Evolutionary conservation across 2,113 vertebrate species (phyloP), one percentile per base, ranked within the genome.

Genomic region (Perccottus glenii): DNA sequence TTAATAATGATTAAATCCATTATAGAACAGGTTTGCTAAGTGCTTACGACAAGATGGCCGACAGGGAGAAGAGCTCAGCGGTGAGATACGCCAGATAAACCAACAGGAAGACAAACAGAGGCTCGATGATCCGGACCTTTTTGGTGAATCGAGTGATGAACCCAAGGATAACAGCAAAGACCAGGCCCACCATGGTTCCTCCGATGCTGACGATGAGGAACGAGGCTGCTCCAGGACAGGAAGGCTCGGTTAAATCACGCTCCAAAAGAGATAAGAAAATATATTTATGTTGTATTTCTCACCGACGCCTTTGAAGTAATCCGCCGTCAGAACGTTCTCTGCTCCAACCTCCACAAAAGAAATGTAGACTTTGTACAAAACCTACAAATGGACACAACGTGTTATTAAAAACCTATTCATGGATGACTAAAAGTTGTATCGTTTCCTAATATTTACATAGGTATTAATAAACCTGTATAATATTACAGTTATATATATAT

Each of bases 281-380:
- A 27, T 27, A 27, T 27, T 27, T 3, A 27, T 46, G 12, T 12
- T 46, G 11, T 0, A 42, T 2, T 11, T 15, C 97, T 96, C 85
- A 99, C 97, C 97, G 43, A 98, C 92, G 82, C 97, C 97, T 93
- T 96, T 99, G 81, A 98, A 71, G 64, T 97, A 99, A 88, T 99
- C 97, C 2, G 69, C 92, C 5, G 92, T 94, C 10, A 80, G 92
- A 58, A 98, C 95, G 4, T 96, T 95, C 2, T 81, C 91, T 6
- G 93, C 88, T 50, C 97, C 97, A 56, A 97, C 95, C 67, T 94
- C 95, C 89, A 98, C 96, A 64, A 99, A 99, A 55, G 95, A 98
- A 71, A 97, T 98, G 84, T 95, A 99, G 73, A 98, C 96, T 75
- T 99, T 99, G 88, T 99, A 99, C 40, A 99, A 75, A 67, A 98